Percentiles rank a stretch among this genome's conserved stretches.
Evolutionary conservation across 37 sponge, comb jelly and placozoan species (phyloP).

Genomic region (Oopsacas minuta): DNA sequence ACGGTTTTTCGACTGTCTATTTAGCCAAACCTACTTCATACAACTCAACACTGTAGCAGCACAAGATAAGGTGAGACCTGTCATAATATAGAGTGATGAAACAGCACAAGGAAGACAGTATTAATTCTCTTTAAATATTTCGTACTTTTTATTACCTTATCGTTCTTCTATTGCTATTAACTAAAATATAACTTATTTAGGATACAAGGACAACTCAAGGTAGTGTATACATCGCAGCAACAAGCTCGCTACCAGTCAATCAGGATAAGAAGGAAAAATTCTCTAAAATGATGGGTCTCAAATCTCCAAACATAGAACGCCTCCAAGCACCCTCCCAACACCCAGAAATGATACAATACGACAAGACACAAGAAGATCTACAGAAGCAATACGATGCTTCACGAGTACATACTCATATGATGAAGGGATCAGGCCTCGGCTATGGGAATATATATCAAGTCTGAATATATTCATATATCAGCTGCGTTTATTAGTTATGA

Average conservation of each 20-base stretch:
- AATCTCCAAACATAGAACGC: background rate
- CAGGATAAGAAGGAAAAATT: slow-evolving; percentile 3
- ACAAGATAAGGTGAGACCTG: background rate
- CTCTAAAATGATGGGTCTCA: slow-evolving; percentile 16
- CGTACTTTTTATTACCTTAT: too few relatives aligned
- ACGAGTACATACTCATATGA: background rate
- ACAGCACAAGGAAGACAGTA: too few relatives aligned
- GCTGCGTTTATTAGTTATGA: too few relatives aligned
- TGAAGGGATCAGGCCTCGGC: background rate
- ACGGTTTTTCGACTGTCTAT: slow-evolving; percentile 16
- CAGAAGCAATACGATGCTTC: background rate
- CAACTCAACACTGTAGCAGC: background rate
- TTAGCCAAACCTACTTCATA: background rate
- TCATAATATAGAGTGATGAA: too few relatives aligned
- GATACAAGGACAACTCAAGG: too few relatives aligned
- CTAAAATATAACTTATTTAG: too few relatives aligned
- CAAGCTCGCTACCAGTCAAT: background rate
- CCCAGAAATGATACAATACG: background rate
- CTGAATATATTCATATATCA: too few relatives aligned
- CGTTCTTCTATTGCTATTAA: too few relatives aligned
- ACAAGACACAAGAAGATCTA: background rate
- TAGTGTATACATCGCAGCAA: background rate
- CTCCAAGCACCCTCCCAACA: background rate
- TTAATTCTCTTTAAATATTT: too few relatives aligned
- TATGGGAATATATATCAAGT: slow-evolving; percentile 1